phyloP scores from a whole-genome alignment of 1,140 invertebrate species.

The Pseudomyrmex concolor region DNA sequence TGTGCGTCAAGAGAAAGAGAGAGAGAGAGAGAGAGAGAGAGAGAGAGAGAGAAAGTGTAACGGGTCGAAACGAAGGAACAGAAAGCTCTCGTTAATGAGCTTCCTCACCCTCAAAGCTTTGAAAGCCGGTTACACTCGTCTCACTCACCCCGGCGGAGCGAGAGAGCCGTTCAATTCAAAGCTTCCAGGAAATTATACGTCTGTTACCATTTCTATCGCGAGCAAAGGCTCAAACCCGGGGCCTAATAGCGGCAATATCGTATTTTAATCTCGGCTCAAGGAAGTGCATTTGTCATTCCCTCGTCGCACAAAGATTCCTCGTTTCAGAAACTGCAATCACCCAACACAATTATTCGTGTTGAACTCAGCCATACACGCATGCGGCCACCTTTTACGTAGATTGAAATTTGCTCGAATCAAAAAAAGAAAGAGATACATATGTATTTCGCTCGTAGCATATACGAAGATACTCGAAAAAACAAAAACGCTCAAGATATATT shows the following conservation, averaged over 20 bases:
- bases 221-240: conserved; percentile 71
- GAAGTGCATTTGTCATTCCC: conserved; percentile 73
- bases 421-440: conserved; percentile 21
- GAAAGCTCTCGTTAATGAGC: conserved; percentile 85
- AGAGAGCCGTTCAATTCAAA: conserved; percentile 81
- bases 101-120: conserved; percentile 83
- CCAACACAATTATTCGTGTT: conserved; percentile 63
- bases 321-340: conserved; percentile 66
- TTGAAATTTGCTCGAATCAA: conserved; percentile 53
- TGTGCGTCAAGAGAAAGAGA: conserved; percentile 35
- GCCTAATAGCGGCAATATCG: conserved; percentile 80
- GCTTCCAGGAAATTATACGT: conserved; percentile 84
- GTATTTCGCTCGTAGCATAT: neutral
- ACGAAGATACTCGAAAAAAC: conserved; percentile 23
- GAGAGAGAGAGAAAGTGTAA: conserved; percentile 18
- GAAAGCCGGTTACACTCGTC: conserved; percentile 82
- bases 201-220: conserved; percentile 78
- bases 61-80: conserved; percentile 71
- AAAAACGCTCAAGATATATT: neutral
- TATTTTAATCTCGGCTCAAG: conserved; percentile 78
- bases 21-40: neutral
- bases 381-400: conserved; percentile 32
- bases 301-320: conserved; percentile 64
- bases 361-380: conserved; percentile 30
- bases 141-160: conserved; percentile 73